phyloP scores from a whole-genome alignment of 2,888 invertebrate species.

The Isoperla grammatica region DNA sequence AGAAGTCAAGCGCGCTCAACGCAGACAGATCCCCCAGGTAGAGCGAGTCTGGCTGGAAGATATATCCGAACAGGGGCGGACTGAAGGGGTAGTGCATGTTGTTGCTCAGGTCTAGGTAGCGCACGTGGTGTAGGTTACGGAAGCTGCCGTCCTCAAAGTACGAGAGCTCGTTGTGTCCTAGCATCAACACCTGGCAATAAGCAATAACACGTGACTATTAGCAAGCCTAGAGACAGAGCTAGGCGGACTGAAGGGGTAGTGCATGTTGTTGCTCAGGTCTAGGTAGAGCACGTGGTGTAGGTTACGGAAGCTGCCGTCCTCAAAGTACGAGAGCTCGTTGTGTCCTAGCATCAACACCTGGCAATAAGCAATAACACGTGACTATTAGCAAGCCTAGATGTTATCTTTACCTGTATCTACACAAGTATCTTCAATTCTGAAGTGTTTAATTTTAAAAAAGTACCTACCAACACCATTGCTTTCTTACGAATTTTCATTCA shows the following conservation, averaged over 20 bases:
- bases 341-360: constrained; percentile 50
- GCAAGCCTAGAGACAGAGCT: constrained; percentile 39
- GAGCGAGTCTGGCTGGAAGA: constrained; percentile 1
- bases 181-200: constrained; percentile 47
- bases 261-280: constrained; percentile 14
- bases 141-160: constrained; percentile 13
- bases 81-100: constrained; percentile 15
- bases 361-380: too few relatives aligned
- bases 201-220: too few relatives aligned
- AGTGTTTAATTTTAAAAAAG: too few relatives aligned
- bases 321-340: constrained; percentile 45
- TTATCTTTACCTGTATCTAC: too few relatives aligned
- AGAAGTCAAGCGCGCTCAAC: constrained; percentile 44
- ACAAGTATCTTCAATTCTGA: too few relatives aligned
- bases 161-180: constrained; percentile 50
- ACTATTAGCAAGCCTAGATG: too few relatives aligned
- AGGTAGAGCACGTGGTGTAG: constrained; percentile 12
- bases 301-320: neutral
- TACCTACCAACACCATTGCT: too few relatives aligned
- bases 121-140: neutral
- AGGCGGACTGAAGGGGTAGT: neutral
- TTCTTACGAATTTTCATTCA: too few relatives aligned
- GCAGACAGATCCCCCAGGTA: constrained; percentile 40
- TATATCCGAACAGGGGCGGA: constrained; percentile 23
- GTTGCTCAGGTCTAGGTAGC: constrained; percentile 17